A percentile compares a stretch with the other conserved stretches of the same genome.
phyloP scores from a whole-genome alignment of 2,888 invertebrate genomes.

The Agrypnus murinus region DNA sequence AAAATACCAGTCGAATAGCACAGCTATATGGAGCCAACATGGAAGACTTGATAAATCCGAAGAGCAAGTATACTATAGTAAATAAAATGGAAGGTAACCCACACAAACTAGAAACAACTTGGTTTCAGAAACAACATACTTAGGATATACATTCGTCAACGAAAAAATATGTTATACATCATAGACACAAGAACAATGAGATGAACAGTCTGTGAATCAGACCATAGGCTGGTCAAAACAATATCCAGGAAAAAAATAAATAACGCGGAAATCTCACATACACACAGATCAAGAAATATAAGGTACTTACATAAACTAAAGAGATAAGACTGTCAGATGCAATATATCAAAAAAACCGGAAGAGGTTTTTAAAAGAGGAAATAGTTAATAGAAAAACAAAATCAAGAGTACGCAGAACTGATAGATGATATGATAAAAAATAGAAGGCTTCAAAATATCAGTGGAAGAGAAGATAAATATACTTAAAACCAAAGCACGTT shows the following conservation, averaged over 20 bases:
- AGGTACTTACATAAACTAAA: slow-evolving; percentile 3
- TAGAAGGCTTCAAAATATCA: background rate
- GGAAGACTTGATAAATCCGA: too few relatives aligned
- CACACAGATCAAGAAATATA: slow-evolving; percentile 1
- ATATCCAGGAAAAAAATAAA: slow-evolving; percentile 10
- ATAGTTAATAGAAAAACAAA: background rate
- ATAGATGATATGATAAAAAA: background rate
- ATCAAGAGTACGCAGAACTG: background rate
- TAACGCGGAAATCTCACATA: background rate
- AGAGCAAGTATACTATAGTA: too few relatives aligned
- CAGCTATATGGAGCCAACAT: too few relatives aligned
- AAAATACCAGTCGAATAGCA: too few relatives aligned
- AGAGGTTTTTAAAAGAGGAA: too few relatives aligned
- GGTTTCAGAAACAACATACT: too few relatives aligned
- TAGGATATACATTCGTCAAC: too few relatives aligned
- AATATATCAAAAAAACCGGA: background rate
- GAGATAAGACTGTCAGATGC: background rate
- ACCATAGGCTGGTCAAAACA: slow-evolving; percentile 13
- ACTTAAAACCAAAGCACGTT: background rate
- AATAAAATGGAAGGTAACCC: too few relatives aligned
- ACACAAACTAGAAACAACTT: too few relatives aligned
- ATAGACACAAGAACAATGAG: slow-evolving; percentile 15
- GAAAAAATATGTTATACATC: too few relatives aligned
- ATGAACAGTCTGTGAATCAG: slow-evolving; percentile 5
- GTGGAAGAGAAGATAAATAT: slow-evolving; percentile 10